Evolutionary conservation across 2,113 vertebrate genomes (phyloP).

Genomic region (Anoura caudifer): DNA sequence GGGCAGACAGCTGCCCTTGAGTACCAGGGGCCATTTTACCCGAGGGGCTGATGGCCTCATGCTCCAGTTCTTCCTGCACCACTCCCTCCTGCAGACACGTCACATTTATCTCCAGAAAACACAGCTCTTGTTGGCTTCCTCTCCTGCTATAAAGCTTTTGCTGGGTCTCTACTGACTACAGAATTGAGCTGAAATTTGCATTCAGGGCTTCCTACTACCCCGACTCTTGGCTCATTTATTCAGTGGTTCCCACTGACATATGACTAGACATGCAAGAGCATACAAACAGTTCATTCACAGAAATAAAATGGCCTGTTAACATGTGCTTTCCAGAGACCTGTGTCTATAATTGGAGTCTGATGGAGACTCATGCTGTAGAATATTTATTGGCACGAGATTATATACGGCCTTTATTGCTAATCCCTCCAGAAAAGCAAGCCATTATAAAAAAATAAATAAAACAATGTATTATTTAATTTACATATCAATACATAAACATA

Average conservation of each 20-base stretch:
- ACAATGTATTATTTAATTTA: constrained; percentile 20
- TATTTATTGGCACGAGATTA: not conserved
- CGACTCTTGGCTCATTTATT: not conserved
- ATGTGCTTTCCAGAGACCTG: not conserved
- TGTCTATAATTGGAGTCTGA: not conserved
- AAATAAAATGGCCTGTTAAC: not conserved
- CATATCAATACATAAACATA: constrained; percentile 35
- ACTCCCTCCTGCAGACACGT: not conserved
- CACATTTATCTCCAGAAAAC: constrained; percentile 11
- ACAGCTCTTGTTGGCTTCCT: not conserved
- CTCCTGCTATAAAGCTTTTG: not conserved
- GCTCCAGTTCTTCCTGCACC: not conserved
- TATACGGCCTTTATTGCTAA: constrained; percentile 7
- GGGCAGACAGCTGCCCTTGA: not conserved
- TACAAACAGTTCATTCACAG: not conserved
- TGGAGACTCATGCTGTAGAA: not conserved
- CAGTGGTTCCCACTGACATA: not conserved
- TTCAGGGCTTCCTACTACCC: not conserved
- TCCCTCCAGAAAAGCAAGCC: not conserved
- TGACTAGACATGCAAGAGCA: not conserved
- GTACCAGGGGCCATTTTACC: not conserved
- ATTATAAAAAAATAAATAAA: constrained; percentile 17
- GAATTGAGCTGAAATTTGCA: constrained; percentile 8
- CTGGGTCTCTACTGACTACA: not conserved
- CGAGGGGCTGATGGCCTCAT: not conserved